Evolutionary conservation across 2,113 vertebrate species (phyloP).

Genomic region (Nothobranchius furzeri): DNA sequence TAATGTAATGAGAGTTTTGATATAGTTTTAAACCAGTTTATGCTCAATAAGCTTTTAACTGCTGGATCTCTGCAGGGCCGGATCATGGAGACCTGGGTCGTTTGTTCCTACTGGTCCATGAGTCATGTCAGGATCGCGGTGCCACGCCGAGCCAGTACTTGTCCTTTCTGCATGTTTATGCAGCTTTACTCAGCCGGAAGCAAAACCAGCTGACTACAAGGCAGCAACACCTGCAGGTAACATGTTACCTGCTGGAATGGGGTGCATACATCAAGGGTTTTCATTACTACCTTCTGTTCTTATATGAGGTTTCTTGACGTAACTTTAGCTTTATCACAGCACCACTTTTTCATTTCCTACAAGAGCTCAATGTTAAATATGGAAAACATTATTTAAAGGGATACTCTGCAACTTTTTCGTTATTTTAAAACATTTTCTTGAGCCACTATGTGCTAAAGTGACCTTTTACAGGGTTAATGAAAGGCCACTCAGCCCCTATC

Average conservation of each 20-base stretch:
- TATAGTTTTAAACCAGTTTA: background rate
- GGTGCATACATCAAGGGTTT: background rate
- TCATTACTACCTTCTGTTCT: background rate
- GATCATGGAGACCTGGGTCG: conserved; percentile 84
- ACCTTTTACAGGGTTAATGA: too few species aligned
- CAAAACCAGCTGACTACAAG: conserved; percentile 87
- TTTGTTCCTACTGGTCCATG: conserved; percentile 90
- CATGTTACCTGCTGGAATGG: background rate
- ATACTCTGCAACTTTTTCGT: too few species aligned
- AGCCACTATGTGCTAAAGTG: too few species aligned
- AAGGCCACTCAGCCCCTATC: too few species aligned
- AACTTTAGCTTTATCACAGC: too few species aligned
- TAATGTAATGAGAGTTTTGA: background rate
- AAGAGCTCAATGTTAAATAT: too few species aligned
- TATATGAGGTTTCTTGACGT: background rate
- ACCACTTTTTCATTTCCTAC: too few species aligned
- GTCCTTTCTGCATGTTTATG: conserved; percentile 88
- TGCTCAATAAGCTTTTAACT: background rate
- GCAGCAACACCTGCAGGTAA: conserved; percentile 94
- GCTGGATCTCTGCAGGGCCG: conserved; percentile 46
- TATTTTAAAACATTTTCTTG: too few species aligned
- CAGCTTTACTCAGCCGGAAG: conserved; percentile 86
- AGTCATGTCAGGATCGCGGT: conserved; percentile 87
- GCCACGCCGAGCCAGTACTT: conserved; percentile 93
- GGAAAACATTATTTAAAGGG: too few species aligned